Base-by-base conservation (phyloP, 2,113 vertebrate species). In the Sterrhoptilus dennistouni region DNA sequence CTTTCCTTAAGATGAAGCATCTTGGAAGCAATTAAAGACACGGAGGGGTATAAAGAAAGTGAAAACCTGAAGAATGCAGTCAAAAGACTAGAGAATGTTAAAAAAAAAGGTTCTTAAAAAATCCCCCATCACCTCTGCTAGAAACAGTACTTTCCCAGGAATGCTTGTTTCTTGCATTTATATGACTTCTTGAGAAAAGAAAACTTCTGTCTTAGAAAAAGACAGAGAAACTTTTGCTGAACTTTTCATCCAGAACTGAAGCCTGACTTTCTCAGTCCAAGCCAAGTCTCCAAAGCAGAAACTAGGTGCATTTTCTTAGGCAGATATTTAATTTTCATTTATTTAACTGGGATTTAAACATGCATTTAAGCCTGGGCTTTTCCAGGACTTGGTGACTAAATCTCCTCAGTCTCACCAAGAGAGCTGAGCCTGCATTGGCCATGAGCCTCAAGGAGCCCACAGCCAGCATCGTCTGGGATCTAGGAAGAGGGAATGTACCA, bases 401-500 rank as follows among this genome's bases (percentile, higher is more conserved):
- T 27, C 11, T 64, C 33, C 79, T 75, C 38, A 49, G 19, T 15
- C 9, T 29, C 42, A 81, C 6, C 19, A 38, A 19, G 81, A 82
- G 36, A 25, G 9, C 23, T 47, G 35, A 22, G 9, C 29, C n/a
- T 5, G 4, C 12, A 4, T 2, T 36, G 54, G 38, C 54, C 31
- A 35, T 0, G 1, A 2, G 5, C 23, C 45, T 45, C 40, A 38
- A 61, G 40, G 44, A 90, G 40, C 10, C 10, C 8, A 8, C 4
- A 31, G 17, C 3, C 70, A 64, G 23, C 54, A 57, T 17, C 59
- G 70, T 7, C 24, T 28, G 29, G 38, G 66, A 52, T 31, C 9
- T 28, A 53, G 60, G 20, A 23, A 72, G n/a, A 44, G 0, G 5
- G 33, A 50, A 87, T 47, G 18, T 4, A 5, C 25, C 4, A 2